Evolutionary conservation across 1,140 invertebrate genomes (phyloP).

Genomic region (Diuraphis noxia): DNA sequence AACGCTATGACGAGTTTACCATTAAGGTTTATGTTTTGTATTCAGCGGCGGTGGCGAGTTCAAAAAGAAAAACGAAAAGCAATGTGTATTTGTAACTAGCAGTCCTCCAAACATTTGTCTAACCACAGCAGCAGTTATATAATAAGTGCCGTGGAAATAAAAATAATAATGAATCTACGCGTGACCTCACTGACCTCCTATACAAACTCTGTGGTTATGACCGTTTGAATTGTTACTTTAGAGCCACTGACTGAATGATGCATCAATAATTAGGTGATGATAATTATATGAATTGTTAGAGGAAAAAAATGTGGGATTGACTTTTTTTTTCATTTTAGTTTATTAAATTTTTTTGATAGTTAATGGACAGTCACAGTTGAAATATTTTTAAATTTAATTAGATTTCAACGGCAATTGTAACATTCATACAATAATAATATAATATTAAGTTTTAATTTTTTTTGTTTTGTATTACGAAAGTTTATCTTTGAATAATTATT

Average conservation of each 20-base stretch:
- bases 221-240: not conserved
- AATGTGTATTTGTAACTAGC: not conserved
- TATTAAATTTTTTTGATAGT: not conserved
- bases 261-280: not conserved
- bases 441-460: too few relatives aligned
- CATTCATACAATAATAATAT: too few relatives aligned
- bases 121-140: not conserved
- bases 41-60: not conserved
- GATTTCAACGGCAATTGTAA: too few relatives aligned
- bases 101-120: not conserved
- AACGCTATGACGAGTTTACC: not conserved
- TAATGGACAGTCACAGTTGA: not conserved
- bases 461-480: too few relatives aligned
- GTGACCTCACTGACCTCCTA: not conserved
- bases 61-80: not conserved
- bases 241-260: not conserved
- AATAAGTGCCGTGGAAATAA: not conserved
- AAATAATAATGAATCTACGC: slow-evolving; percentile 16
- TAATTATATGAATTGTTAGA: not conserved
- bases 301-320: too few relatives aligned
- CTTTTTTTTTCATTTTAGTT: too few relatives aligned
- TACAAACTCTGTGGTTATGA: not conserved
- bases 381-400: too few relatives aligned
- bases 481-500: too few relatives aligned
- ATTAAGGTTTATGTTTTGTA: not conserved